Conservation (phyloP, 1,140 invertebrate species). For the Rhopalosiphum maidis region DNA sequence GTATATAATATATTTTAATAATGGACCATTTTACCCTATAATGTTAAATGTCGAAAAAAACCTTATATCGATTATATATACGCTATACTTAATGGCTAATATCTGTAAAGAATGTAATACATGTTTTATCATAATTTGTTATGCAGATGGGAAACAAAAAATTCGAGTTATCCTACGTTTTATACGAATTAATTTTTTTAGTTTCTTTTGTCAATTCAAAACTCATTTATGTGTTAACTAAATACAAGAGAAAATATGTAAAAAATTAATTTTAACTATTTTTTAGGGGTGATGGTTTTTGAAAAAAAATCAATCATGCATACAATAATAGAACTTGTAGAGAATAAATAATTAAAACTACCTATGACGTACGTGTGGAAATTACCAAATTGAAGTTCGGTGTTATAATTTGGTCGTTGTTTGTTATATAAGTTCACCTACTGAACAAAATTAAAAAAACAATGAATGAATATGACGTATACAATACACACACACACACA, state of each 20-base stretch:
- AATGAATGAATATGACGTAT: neutral
- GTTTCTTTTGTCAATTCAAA: neutral
- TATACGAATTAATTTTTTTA: neutral
- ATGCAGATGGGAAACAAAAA: neutral
- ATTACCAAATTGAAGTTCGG: neutral
- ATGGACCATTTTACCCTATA: neutral
- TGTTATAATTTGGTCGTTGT: neutral
- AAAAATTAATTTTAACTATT: neutral
- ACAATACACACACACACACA: neutral
- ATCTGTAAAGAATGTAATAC: neutral
- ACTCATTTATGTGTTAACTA: neutral
- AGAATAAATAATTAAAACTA: neutral
- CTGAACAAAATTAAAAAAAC: neutral
- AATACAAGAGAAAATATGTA: neutral
- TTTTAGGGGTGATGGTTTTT: neutral
- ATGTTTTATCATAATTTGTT: neutral
- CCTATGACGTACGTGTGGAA: neutral
- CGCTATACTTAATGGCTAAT: neutral
- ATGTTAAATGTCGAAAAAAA: neutral
- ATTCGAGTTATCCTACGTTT: neutral
- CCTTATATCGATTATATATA: neutral
- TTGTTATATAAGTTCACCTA: neutral
- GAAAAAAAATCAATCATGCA: conserved; percentile 10
- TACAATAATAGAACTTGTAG: neutral
- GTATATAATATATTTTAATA: neutral